Evolutionary conservation across 2,113 vertebrate genomes (phyloP), one percentile per base, ranked within the genome.

Genomic region (Nycticorax nycticorax): DNA sequence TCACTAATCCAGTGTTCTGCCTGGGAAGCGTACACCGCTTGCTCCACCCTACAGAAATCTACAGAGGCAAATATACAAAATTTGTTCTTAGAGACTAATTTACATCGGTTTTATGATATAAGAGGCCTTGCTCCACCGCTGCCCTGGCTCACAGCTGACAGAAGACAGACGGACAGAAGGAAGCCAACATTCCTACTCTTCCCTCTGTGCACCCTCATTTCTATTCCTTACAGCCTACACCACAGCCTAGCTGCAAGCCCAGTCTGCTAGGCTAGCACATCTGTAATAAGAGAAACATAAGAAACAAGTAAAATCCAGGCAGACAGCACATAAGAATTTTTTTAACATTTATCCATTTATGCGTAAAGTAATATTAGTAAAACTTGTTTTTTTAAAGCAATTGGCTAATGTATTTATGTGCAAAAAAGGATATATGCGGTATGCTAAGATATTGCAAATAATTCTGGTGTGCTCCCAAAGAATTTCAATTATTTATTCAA

Each of bases 401-500:
- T 33, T 73, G 53, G 45, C 21, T 91, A 50, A 91, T 33, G 28
- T 32, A 85, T 69, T 85, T 75, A 43, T 18, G 48, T 91, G 86
- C 62, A 93, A 82, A 89, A 62, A 88, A 62, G 73, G 56, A 45
- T 93, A 78, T 52, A 60, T 68, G 73, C 1, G 27, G 83, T 90
- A 87, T 75, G 75, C 85, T 79, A 35, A 81, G 62, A 89, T 95
- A 95, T 86, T 92, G 96, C 37, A 84, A 91, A 93, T 74, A 89
- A 89, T 96, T 97, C 91, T 95, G 68, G 73, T 95, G 93, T 96
- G 91, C 91, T 96, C 94, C 94, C 83, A 96, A 93, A 68, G 78
- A 96, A 96, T 96, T 96, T 96, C 93, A 97, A 95, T 97, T 97
- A 97, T 98, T 98, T 98, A 98, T 97, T 97, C 94, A 97, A 97